These are phyloP conservation scores for Meloidogyne floridensis DNA, from an alignment of 1,140 invertebrate species.

Conservation along the genomic window DNA sequence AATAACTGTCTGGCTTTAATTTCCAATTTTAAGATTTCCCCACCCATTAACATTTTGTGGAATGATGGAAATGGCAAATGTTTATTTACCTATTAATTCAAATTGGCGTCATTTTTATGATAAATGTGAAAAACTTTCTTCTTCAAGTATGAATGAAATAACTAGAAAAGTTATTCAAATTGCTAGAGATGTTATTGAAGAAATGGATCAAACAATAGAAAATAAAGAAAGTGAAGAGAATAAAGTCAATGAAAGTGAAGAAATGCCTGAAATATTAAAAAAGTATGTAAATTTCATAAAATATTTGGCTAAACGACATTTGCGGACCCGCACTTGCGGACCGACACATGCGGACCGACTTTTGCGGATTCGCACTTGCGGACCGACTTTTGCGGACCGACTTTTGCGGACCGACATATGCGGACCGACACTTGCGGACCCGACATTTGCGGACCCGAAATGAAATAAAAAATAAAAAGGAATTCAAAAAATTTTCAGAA, in stretches of 20 bases:
- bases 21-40: slow-evolving; percentile 75
- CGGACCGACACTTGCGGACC: too few species aligned
- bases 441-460: too few species aligned
- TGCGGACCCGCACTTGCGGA: too few species aligned
- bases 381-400: too few species aligned
- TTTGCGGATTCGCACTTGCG: too few species aligned
- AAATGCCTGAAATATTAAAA: too few species aligned
- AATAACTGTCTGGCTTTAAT: background rate
- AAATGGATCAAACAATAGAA: slow-evolving; percentile 27
- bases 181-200: slow-evolving; percentile 39
- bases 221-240: background rate
- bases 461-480: too few species aligned
- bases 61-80: slow-evolving; percentile 87
- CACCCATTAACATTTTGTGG: slow-evolving; percentile 92
- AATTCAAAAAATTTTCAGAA: too few species aligned
- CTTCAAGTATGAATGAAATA: slow-evolving; percentile 38
- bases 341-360: too few species aligned
- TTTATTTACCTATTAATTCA: slow-evolving; percentile 87
- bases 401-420: too few species aligned
- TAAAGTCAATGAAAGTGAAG: background rate
- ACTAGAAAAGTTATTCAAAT: slow-evolving; percentile 35
- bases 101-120: slow-evolving; percentile 75
- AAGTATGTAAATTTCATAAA: background rate
- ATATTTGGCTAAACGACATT: background rate
- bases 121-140: slow-evolving; percentile 40